Evolutionary conservation across 1,140 invertebrate species (phyloP).

Genomic region (Pristionchus pacificus): DNA sequence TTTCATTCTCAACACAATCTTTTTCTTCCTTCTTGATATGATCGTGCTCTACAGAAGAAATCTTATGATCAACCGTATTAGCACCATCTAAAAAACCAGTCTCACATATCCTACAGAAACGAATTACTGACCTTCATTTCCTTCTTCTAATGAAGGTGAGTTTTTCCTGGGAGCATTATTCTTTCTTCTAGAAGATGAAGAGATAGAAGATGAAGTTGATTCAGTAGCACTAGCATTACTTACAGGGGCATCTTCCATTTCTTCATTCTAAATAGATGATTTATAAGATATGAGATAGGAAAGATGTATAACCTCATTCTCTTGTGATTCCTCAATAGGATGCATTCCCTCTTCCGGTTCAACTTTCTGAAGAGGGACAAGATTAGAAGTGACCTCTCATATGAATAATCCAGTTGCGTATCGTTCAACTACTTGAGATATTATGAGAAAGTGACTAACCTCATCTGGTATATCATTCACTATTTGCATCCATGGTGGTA

Average conservation of each 20-base stretch:
- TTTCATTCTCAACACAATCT: background rate
- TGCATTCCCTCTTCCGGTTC: background rate
- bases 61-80: no score
- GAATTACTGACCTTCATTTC: background rate
- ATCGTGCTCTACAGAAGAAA: no score
- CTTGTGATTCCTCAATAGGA: background rate
- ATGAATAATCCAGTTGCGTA: background rate
- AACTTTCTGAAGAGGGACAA: background rate
- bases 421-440: background rate
- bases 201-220: background rate
- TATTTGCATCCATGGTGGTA: background rate
- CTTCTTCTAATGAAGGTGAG: background rate
- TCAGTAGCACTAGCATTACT: background rate
- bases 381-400: background rate
- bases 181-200: background rate
- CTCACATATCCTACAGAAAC: background rate
- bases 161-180: background rate
- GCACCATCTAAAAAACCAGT: no score
- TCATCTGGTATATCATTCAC: background rate
- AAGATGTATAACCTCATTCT: background rate
- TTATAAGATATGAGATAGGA: background rate
- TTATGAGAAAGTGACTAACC: slow-evolving; percentile 4
- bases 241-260: background rate
- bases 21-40: slow-evolving; percentile 2
- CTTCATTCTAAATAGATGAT: background rate